phyloP scores from a whole-genome alignment of 2,888 invertebrate species.

The Sylvicola cinctus region DNA sequence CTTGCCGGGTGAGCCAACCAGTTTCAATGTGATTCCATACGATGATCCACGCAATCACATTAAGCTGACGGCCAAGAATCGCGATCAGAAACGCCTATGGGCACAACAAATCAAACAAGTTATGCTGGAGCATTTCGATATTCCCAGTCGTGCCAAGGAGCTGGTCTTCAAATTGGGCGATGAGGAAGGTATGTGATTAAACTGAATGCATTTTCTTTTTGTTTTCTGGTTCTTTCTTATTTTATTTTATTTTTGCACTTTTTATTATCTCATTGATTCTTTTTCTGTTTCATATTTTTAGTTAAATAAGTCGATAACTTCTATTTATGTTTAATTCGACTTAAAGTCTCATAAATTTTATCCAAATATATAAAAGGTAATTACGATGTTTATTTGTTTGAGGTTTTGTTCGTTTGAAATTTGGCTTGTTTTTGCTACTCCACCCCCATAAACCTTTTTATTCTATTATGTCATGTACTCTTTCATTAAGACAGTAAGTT shows the following conservation, averaged over 20 bases:
- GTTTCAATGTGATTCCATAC: conserved; percentile 92
- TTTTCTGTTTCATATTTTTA: conserved; percentile 1
- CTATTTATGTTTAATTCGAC: too few relatives aligned
- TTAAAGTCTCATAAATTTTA: too few relatives aligned
- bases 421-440: too few relatives aligned
- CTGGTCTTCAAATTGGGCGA: conserved; percentile 47
- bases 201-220: not conserved
- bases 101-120: conserved; percentile 39
- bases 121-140: conserved; percentile 77
- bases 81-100: conserved; percentile 26
- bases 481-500: too few relatives aligned
- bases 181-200: conserved; percentile 29
- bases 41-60: conserved; percentile 79
- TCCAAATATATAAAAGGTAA: too few relatives aligned
- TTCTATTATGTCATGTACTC: too few relatives aligned
- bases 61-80: conserved; percentile 34
- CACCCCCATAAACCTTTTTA: too few relatives aligned
- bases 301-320: too few relatives aligned
- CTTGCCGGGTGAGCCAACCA: conserved; percentile 79
- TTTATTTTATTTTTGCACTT: not conserved
- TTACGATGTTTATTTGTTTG: too few relatives aligned
- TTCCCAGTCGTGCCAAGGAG: conserved; percentile 86
- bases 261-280: not conserved
- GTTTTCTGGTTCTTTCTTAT: not conserved
- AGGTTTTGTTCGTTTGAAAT: too few relatives aligned